phyloP scores from a whole-genome alignment of 2,113 vertebrate genomes.

The Silurus glanis region DNA sequence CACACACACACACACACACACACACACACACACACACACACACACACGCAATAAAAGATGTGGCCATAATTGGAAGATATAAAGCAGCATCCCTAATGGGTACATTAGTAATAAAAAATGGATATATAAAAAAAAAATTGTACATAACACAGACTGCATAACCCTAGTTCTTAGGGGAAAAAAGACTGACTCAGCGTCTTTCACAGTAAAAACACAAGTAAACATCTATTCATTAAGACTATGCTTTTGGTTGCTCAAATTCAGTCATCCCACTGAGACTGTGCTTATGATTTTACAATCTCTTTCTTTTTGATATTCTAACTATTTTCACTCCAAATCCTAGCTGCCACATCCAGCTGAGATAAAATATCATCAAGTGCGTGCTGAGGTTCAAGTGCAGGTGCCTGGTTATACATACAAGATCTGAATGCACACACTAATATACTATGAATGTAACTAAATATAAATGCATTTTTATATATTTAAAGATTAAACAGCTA shows the following conservation, averaged over 20 bases:
- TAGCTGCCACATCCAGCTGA: neutral
- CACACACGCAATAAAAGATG: neutral
- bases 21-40: neutral
- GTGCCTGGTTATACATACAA: neutral
- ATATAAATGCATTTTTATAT: neutral
- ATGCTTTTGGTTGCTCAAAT: neutral
- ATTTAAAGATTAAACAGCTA: neutral
- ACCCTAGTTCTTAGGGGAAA: neutral
- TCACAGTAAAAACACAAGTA: neutral
- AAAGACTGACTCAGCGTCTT: neutral
- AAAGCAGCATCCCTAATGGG: neutral
- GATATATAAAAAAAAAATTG: neutral
- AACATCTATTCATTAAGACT: neutral
- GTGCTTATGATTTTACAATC: neutral
- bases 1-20: neutral
- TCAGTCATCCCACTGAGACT: neutral
- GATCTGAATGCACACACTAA: neutral
- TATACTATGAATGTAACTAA: neutral
- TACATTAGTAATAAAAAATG: constrained; percentile 5
- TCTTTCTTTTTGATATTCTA: neutral
- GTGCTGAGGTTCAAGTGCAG: neutral
- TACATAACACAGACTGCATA: neutral
- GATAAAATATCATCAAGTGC: neutral
- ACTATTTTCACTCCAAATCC: neutral
- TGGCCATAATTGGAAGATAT: neutral